These are phyloP conservation scores for Mystacides longicornis DNA, from an alignment of 2,888 invertebrate species.

Conservation along the genomic window DNA sequence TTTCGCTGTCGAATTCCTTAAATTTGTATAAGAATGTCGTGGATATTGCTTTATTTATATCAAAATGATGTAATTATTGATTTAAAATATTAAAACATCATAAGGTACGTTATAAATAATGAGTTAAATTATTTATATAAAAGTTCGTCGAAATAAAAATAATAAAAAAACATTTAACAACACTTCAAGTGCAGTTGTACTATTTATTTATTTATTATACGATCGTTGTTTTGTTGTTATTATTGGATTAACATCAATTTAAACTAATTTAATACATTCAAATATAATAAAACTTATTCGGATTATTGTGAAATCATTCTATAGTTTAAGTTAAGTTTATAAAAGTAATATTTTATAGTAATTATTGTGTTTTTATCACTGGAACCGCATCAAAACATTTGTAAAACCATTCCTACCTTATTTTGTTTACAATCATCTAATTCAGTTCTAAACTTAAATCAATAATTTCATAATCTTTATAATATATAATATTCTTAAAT, in stretches of 20 bases:
- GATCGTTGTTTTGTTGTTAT: neutral
- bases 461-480: no score
- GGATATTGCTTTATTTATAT: constrained; percentile 4
- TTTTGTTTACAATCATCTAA: no score
- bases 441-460: no score
- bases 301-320: neutral
- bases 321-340: no score
- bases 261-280: neutral
- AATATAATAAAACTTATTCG: neutral
- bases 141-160: neutral
- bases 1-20: constrained; percentile 7
- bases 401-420: no score
- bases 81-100: neutral
- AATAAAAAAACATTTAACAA: neutral
- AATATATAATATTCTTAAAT: no score
- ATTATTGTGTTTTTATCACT: no score
- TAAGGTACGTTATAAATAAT: neutral
- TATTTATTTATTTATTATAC: neutral
- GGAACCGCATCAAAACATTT: no score
- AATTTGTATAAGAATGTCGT: constrained; percentile 16
- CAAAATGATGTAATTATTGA: neutral
- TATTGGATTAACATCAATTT: neutral
- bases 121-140: neutral
- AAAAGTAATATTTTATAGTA: no score
- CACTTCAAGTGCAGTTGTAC: neutral